A percentile compares a stretch with the other conserved stretches of the same genome.
Conservation (phyloP, 1,140 invertebrate genomes). For the Procambarus virginalis region DNA sequence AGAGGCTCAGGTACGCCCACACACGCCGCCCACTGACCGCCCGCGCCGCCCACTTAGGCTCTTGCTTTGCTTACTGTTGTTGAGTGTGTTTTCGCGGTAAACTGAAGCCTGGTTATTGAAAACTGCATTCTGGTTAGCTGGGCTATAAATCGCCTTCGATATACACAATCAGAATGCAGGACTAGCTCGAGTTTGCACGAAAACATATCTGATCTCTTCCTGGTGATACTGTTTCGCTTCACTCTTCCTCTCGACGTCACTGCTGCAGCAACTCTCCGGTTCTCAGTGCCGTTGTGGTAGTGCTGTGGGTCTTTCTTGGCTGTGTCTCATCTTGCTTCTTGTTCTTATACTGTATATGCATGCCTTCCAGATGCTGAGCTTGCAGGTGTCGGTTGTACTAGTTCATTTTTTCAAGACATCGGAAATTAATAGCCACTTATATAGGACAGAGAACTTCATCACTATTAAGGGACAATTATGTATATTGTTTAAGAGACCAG, state of each 20-base stretch:
- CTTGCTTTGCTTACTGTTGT: conserved; percentile 20
- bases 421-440: not conserved
- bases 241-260: not conserved
- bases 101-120: not conserved
- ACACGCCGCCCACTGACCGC: conserved; percentile 40
- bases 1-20: conserved; percentile 60
- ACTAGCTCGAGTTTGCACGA: not conserved
- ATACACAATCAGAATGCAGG: not conserved
- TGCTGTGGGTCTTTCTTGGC: not conserved
- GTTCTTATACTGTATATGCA: not conserved
- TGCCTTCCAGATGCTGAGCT: conserved; percentile 13
- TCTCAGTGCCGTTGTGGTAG: not conserved
- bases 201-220: not conserved
- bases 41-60: conserved; percentile 20
- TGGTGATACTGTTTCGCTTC: not conserved
- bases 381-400: not conserved
- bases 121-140: conserved; percentile 5
- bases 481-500: not conserved
- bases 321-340: not conserved
- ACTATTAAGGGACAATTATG: not conserved
- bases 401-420: not conserved
- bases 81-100: conserved; percentile 15
- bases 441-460: not conserved
- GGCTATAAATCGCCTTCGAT: not conserved
- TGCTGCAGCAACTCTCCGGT: not conserved